Evolutionary conservation across 1,140 invertebrate species (phyloP), one percentile per base, ranked within the genome.

Genomic region (Papilio xuthus): DNA sequence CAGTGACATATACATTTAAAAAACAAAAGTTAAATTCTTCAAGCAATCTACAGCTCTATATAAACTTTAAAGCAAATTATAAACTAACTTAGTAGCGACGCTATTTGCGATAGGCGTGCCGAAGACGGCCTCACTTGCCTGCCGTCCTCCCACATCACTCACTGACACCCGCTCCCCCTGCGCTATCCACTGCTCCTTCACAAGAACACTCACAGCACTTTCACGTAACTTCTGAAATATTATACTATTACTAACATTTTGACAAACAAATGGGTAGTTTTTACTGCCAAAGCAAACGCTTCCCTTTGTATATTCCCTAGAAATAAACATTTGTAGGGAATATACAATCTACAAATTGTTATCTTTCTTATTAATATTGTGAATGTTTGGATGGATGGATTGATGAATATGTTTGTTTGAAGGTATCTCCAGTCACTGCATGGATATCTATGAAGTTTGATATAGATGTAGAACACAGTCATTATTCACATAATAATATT

Each of bases 161-260:
- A 87, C 73, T 0, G 90, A 87, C 70, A 93, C 89, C 10, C 81
- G 83, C 60, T 88, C 88, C 0, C 87, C 87, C 41, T 91, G 87
- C 0, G 88, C 87, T 77, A 88, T 84, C 72, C 84, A 91, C 50
- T 88, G 87, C 23, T 93, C 90, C 44, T 92, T 92, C n/a, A 92
- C 83, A 8, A 93, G 9, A 0, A 94, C 42, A 15, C 81, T 88
- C 18, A 92, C 77, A 8, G 83, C 79, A 15, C 86, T 72, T 32
- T 86, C 78, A 2, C 78, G 76, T 73, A 94, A 78, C 32, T 78
- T 89, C 91, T 93, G 83, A 41, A 87, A 86, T 56, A 26, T 26
- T 26, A 60, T 18, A 44, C 9, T 47, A 15, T 47, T 42, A 42
- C 7, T 42, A 9, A 53, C 7, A 53, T 8, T n/a, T 53, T n/a